Conservation (phyloP, 2,113 vertebrate species). For the Corynorhinus townsendii region DNA sequence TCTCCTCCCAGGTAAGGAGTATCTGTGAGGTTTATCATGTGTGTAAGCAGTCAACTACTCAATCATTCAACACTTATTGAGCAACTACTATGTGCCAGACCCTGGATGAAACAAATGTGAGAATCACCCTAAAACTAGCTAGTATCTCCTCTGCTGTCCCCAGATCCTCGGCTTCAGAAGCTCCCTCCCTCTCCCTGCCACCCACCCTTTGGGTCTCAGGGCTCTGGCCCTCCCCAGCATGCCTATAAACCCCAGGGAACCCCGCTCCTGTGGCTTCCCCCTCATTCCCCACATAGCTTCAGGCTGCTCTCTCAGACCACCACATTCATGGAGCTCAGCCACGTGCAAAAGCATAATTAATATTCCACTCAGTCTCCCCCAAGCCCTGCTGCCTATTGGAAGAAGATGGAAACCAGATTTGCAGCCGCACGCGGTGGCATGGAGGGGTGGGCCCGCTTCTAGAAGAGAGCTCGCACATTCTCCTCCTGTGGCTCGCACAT, state of each 20-base stretch:
- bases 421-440: neutral
- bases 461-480: neutral
- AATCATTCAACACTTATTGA: neutral
- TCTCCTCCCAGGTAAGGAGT: neutral
- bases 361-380: constrained; percentile 71
- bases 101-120: neutral
- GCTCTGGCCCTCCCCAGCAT: neutral
- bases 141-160: neutral
- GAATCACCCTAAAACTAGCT: neutral
- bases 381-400: constrained; percentile 59
- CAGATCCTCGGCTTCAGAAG: constrained; percentile 5
- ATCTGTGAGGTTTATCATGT: neutral
- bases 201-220: constrained; percentile 7
- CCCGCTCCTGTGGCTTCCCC: constrained; percentile 60
- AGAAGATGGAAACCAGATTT: constrained; percentile 50
- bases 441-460: neutral
- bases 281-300: constrained; percentile 76
- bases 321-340: constrained; percentile 74
- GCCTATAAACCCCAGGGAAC: constrained; percentile 50
- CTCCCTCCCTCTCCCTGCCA: neutral
- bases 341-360: constrained; percentile 77
- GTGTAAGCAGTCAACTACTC: neutral
- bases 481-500: rapidly evolving
- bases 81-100: neutral
- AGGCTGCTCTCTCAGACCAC: constrained; percentile 75